Evolutionary conservation across 64 coral and sea anemone species (phyloP).

Genomic region (Orbicella faveolata): DNA sequence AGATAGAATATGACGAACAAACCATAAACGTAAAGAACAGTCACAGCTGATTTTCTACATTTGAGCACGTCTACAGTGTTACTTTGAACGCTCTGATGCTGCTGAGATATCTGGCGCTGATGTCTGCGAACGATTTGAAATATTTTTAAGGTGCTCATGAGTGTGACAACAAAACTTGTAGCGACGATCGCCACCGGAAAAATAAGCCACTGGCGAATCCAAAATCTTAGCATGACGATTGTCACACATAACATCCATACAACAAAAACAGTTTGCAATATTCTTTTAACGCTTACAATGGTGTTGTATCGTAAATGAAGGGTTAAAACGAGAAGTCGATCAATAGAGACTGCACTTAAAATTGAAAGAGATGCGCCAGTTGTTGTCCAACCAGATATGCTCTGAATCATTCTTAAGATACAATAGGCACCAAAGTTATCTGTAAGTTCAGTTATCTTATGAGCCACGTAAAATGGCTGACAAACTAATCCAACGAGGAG

Average conservation of each 20-base stretch:
- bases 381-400: constrained; percentile 18
- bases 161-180: constrained; percentile 7
- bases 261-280: background rate
- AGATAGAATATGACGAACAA: too few species aligned
- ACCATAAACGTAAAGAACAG: too few species aligned
- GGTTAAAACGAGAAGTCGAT: constrained; percentile 14
- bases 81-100: background rate
- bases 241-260: constrained; percentile 18
- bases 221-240: constrained; percentile 25
- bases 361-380: constrained; percentile 33
- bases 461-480: constrained; percentile 32
- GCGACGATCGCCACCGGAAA: constrained; percentile 11
- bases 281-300: background rate
- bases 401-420: constrained; percentile 9
- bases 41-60: too few species aligned
- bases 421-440: background rate
- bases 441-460: constrained; percentile 8
- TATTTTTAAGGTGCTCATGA: background rate
- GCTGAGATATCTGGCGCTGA: constrained; percentile 13
- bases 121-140: constrained; percentile 26
- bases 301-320: constrained; percentile 32
- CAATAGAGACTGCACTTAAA: constrained; percentile 13
- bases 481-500: constrained; percentile 31
- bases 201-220: background rate
- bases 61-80: background rate